Evolutionary conservation across 1,140 invertebrate genomes (phyloP).

Genomic region (Xylocopa sonorina): DNA sequence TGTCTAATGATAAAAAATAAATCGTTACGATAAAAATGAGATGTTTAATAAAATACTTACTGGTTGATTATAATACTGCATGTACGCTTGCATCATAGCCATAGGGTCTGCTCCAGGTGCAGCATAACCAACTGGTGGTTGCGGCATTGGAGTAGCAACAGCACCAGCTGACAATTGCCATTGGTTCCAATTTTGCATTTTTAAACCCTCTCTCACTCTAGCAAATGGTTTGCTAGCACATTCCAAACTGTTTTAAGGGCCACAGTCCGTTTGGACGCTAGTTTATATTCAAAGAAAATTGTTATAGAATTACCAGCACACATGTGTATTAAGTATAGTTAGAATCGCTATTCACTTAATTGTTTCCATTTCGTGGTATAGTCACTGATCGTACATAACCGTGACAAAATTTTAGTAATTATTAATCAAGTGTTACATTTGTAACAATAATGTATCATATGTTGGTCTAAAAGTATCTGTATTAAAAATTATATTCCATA

Average conservation of each 20-base stretch:
- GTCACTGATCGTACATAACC: slow-evolving; percentile 14
- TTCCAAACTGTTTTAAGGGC: slow-evolving; percentile 73
- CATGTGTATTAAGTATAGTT: slow-evolving; percentile 15
- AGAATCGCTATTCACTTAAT: slow-evolving; percentile 24
- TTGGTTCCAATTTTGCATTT: slow-evolving; percentile 82
- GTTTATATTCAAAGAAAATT: slow-evolving; percentile 74
- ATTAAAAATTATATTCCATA: background rate
- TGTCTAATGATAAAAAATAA: background rate
- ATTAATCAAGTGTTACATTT: background rate
- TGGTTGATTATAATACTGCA: slow-evolving; percentile 82
- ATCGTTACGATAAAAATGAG: background rate
- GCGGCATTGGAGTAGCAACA: slow-evolving; percentile 74
- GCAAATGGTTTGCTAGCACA: slow-evolving; percentile 67
- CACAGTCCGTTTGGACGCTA: slow-evolving; percentile 75
- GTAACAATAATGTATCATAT: slow-evolving; percentile 12
- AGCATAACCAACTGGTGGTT: slow-evolving; percentile 78
- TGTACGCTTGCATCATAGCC: slow-evolving; percentile 79
- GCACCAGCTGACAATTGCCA: slow-evolving; percentile 79
- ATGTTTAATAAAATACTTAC: slow-evolving; percentile 72
- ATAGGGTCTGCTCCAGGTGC: slow-evolving; percentile 77
- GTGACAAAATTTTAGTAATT: background rate
- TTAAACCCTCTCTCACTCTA: slow-evolving; percentile 65
- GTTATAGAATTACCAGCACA: slow-evolving; percentile 56
- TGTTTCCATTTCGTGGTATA: background rate
- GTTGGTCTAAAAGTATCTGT: background rate